Base-by-base conservation (phyloP, 2,113 vertebrate species). In the Desmodus rotundus region DNA sequence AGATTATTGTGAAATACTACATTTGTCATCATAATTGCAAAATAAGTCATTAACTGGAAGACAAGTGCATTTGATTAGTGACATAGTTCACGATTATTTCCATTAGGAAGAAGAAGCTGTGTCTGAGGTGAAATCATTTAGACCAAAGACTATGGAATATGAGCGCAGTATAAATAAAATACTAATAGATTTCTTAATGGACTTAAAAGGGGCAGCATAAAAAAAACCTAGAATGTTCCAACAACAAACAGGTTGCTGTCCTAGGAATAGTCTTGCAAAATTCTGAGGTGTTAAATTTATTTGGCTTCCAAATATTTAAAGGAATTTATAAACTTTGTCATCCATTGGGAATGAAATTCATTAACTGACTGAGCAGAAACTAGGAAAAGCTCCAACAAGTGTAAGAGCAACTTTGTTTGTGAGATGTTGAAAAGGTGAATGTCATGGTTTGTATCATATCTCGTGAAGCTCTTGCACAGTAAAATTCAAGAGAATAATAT, bases 41-140 rank as follows among this genome's bases (percentile, higher is more conserved):
- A 98, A 47, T 86, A 96, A 96, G 95, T 95, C 95, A 97, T 98
- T 97, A 98, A 97, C 96, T 98, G 96, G 92, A 97, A 98, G 83
- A 58, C 90, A 98, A 97, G 95, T 98, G 70, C 45, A 85, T 97
- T 98, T 98, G 92, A 97, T 97, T 98, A 96, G 92, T 97, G 89
- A 84, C 95, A 90, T 97, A 72, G 73, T 97, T 98, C 89, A 94
- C 97, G 93, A 97, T 97, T 96, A 94, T 95, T 97, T 98, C 96
- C 95, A 98, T 98, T 98, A 98, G 87, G 84, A 93, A 98, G 73
- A 91, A 85, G 89, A 78, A 96, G 80, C 4, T 12, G 33, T 96
- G 89, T 87, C 93, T 96, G 77, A 96, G 74, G 97, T 94, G 96
- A 97, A 98, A 96, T 88, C 38, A 96, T 97, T 97, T 95, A 91